Evolutionary conservation across 2,797 vertebrate species (phyloP).

Genomic region (Thamnophis elegans): DNA sequence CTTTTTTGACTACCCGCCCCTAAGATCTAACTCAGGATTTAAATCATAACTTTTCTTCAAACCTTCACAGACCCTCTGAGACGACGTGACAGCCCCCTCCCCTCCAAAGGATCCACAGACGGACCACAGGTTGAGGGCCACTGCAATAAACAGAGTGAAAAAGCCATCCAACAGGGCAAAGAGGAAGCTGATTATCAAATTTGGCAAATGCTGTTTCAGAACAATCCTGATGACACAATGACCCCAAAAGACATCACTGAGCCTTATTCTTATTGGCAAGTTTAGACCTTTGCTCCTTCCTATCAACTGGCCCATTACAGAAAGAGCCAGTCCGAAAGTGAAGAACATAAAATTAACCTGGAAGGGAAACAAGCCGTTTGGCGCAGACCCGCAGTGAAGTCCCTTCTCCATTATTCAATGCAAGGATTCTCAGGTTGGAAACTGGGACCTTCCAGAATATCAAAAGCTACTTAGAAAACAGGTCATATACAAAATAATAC

Average conservation of each 20-base stretch:
- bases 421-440: neutral
- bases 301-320: neutral
- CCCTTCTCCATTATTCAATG: neutral
- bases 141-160: slow-evolving; percentile 55
- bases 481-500: no score
- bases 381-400: neutral
- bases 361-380: neutral
- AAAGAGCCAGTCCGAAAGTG: neutral
- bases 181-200: no score
- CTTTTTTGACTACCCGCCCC: neutral
- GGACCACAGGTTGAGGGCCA: neutral
- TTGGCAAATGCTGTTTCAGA: neutral
- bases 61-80: neutral
- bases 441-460: no score
- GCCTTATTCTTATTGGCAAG: neutral
- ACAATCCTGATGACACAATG: neutral
- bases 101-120: neutral
- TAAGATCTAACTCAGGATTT: neutral
- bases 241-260: no score
- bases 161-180: slow-evolving; percentile 33
- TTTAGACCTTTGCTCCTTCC: neutral
- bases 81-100: neutral
- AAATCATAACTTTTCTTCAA: neutral
- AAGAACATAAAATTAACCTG: neutral
- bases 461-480: neutral